These are phyloP conservation scores for Oncorhynchus kisutch DNA, from an alignment of 2,113 vertebrate genomes.

Conservation along the genomic window DNA sequence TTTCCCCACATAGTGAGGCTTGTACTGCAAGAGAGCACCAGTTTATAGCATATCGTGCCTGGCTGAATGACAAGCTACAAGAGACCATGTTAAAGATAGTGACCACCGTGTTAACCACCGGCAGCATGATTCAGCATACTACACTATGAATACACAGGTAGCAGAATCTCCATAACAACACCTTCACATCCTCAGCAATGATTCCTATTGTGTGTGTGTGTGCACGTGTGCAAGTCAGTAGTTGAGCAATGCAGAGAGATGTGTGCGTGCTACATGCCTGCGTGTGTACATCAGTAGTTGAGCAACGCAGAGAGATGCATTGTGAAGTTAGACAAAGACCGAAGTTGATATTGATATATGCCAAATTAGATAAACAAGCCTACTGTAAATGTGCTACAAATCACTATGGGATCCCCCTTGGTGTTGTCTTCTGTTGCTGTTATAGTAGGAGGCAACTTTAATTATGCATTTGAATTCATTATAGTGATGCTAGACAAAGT, in stretches of 20 bases:
- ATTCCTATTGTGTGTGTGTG: background rate
- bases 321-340: background rate
- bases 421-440: too few relatives aligned
- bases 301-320: background rate
- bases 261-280: too few relatives aligned
- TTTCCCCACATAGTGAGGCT: background rate
- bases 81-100: background rate
- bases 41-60: conserved; percentile 25
- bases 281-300: too few relatives aligned
- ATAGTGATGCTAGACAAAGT: conserved; percentile 38
- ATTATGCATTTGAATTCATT: too few relatives aligned
- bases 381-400: conserved; percentile 49
- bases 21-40: conserved; percentile 4
- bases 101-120: background rate
- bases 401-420: conserved; percentile 42
- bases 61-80: conserved; percentile 12
- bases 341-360: conserved; percentile 12
- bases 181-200: background rate
- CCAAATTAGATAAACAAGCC: conserved; percentile 39
- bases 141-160: background rate
- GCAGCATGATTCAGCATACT: conserved; percentile 1
- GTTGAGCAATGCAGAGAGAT: background rate
- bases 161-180: background rate
- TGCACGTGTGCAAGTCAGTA: background rate
- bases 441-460: too few relatives aligned